Base-by-base conservation (phyloP, 2,888 invertebrate genomes). In the Fragum fragum region DNA sequence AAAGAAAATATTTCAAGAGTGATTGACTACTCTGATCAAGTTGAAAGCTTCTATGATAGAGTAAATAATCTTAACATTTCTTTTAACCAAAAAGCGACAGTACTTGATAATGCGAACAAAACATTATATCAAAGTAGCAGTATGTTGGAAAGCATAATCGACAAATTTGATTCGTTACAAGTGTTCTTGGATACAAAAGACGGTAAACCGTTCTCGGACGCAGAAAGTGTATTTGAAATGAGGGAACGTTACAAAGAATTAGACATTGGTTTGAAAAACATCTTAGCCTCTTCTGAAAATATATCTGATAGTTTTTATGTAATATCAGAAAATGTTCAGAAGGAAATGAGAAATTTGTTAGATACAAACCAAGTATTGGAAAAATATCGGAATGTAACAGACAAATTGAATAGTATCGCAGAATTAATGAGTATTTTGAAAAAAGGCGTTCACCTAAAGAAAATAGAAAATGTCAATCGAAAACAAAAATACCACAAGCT, bases 141-240 rank as follows among this genome's bases (percentile, higher is more conserved):
- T n/a, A 42, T 3, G n/a, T 36, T 42, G 11, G 26, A 39, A 26
- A 16, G 21, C 16, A 42, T n/a, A 7, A 26, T 11, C 11, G 6
- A 16, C n/a, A 6, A 66, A 1, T 26, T 36, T 21, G 11, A 42
- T 23, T 26, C 16, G 1, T 5, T 66, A 7, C 9, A 42, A 39
- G 2, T 9, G 0, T n/a, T 66, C 1, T 42, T 66, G 6, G 6
- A 11, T 23, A n/a, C 66, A 7, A 7, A 16, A 23, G 26, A 23
- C 26, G 84, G 78, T 1, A 21, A 42, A 28, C 28, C 52, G 11
- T 42, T 75, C 7, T 70, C 57, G 39, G 76, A 76, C 29, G 71
- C 59, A 59, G 85, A 85, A 77, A 76, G 79, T 23, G 28, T 85
- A 23, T 71, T 72, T 11, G 73, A 84, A 28, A 78, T 84, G 79